Percentiles rank a stretch among this genome's conserved stretches.
These are phyloP conservation scores for Alloscopus bannaensis DNA, from an alignment of 2,888 invertebrate species.

Conservation along the genomic window DNA sequence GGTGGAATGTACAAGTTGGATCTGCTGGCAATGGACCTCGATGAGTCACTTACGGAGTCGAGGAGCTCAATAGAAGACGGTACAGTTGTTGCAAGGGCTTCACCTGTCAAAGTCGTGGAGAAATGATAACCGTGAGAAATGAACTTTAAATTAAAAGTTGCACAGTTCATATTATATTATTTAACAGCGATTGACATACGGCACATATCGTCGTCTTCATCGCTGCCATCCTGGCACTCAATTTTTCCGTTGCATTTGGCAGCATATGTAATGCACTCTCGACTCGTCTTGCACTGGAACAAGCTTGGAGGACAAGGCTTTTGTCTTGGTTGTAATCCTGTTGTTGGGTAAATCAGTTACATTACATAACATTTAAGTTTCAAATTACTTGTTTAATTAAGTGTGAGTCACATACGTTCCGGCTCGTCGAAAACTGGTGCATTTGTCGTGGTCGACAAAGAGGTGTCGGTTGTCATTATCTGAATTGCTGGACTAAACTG, in stretches of 20 bases:
- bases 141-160: background rate
- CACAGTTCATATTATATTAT: background rate
- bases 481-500: slow-evolving; percentile 59
- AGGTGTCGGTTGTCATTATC: slow-evolving; percentile 50
- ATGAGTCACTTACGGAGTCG: slow-evolving; percentile 43
- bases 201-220: slow-evolving; percentile 63
- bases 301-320: slow-evolving; percentile 53
- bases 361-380: background rate
- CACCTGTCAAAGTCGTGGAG: no score
- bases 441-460: slow-evolving; percentile 22
- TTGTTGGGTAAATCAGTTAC: background rate
- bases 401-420: slow-evolving; percentile 32
- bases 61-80: slow-evolving; percentile 49
- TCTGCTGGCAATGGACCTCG: slow-evolving; percentile 38
- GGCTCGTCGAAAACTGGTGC: slow-evolving; percentile 46
- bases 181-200: slow-evolving; percentile 25
- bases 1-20: slow-evolving; percentile 30
- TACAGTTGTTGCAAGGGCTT: slow-evolving; percentile 41
- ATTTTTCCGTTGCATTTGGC: slow-evolving; percentile 57
- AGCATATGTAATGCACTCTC: slow-evolving; percentile 54
- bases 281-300: slow-evolving; percentile 50
- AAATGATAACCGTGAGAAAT: background rate
- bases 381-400: background rate
- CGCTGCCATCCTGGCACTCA: slow-evolving; percentile 52
- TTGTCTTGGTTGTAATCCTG: slow-evolving; percentile 17